These are phyloP conservation scores for Galago senegalensis DNA, from an alignment of 2,797 vertebrate genomes.

Conservation along the genomic window DNA sequence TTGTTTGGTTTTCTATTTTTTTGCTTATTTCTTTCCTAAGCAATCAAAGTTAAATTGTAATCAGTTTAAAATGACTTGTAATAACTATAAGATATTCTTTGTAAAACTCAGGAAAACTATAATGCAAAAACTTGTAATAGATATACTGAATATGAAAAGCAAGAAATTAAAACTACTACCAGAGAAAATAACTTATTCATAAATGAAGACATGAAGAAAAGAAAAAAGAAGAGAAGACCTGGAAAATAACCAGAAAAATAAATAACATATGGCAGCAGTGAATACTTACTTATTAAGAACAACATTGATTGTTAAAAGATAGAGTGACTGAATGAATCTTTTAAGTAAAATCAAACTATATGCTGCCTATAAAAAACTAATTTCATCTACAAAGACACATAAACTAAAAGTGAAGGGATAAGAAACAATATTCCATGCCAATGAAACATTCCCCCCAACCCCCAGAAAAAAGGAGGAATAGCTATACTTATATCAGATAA, in stretches of 20 bases:
- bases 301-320: not conserved
- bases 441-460: not conserved
- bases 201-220: not conserved
- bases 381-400: not conserved
- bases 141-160: not conserved
- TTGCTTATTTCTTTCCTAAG: not conserved
- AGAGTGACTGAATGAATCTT: not conserved
- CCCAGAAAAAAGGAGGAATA: not conserved
- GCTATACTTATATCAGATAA: not conserved
- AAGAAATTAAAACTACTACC: not conserved
- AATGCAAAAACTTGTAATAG: not conserved
- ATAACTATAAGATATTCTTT: not conserved
- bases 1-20: not conserved
- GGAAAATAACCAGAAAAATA: not conserved
- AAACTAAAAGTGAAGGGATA: not conserved
- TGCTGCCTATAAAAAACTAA: not conserved
- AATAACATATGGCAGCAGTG: not conserved
- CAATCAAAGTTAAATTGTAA: not conserved
- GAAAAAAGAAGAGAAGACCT: not conserved
- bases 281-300: not conserved
- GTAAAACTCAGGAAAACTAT: not conserved
- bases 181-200: not conserved
- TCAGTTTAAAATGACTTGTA: not conserved
- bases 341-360: not conserved
- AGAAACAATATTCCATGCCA: not conserved